phyloP scores from a whole-genome alignment of 2,888 invertebrate genomes.

The Drosophila lutescens region DNA sequence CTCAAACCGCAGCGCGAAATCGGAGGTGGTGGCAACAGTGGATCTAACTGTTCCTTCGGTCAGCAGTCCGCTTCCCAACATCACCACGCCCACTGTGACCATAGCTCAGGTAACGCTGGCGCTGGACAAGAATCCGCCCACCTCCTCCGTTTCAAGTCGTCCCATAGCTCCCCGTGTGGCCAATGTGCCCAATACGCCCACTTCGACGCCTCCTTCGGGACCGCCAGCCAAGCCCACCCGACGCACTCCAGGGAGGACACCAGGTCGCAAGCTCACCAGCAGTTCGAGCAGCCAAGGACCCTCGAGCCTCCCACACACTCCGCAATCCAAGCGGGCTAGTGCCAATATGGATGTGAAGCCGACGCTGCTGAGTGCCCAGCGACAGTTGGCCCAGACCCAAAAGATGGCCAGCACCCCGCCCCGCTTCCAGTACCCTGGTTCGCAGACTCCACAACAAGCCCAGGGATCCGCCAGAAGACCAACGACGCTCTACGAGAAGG shows the following conservation, averaged over 20 bases:
- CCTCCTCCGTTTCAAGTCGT: conserved; percentile 26
- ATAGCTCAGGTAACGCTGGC: conserved; percentile 47
- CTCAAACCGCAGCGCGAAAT: background rate
- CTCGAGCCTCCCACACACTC: conserved; percentile 36
- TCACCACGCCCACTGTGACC: conserved; percentile 44
- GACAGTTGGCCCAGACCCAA: conserved; percentile 67
- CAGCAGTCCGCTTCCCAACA: conserved; percentile 3
- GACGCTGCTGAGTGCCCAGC: conserved; percentile 66
- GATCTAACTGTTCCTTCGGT: conserved; percentile 3
- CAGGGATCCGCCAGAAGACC: conserved; percentile 54
- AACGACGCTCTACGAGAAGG: conserved; percentile 71
- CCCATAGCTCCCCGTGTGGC: conserved; percentile 54
- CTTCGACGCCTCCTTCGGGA: conserved; percentile 6
- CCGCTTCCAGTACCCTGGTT: conserved; percentile 46
- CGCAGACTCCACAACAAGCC: conserved; percentile 20
- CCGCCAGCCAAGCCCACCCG: conserved; percentile 88
- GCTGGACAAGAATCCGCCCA: conserved; percentile 40
- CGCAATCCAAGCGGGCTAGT: conserved; percentile 44
- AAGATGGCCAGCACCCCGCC: conserved; percentile 60
- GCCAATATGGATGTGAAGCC: conserved; percentile 85
- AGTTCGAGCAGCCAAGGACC: conserved; percentile 14
- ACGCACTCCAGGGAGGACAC: conserved; percentile 85
- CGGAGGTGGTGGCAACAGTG: conserved; percentile 25
- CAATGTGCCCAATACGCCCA: conserved; percentile 37
- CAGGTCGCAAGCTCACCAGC: conserved; percentile 54